These are phyloP conservation scores for Yponomeuta evonymella DNA, from an alignment of 2,888 invertebrate species.

Conservation along the genomic window DNA sequence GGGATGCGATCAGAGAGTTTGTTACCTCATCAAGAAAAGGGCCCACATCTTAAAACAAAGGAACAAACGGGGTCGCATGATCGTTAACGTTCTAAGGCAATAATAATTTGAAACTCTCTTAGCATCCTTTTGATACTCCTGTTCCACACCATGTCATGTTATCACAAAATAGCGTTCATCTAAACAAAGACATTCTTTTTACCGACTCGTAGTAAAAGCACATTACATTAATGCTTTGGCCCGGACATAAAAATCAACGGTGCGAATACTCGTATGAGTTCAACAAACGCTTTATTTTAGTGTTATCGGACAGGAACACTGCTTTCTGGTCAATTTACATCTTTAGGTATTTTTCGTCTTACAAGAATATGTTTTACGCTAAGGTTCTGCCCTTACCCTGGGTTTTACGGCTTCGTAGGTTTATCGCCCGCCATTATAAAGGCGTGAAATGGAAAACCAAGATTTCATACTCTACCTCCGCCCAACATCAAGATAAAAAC, in stretches of 20 bases:
- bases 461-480: background rate
- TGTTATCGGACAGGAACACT: conserved; percentile 50
- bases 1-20: background rate
- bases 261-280: conserved; percentile 45
- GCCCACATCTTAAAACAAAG: background rate
- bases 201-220: background rate
- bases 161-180: background rate
- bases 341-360: background rate
- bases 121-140: too few relatives aligned
- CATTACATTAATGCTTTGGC: conserved; percentile 45
- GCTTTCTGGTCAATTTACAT: conserved; percentile 33
- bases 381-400: background rate
- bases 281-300: conserved; percentile 58
- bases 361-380: background rate
- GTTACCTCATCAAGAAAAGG: background rate
- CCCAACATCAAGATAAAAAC: conserved; percentile 9
- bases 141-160: background rate
- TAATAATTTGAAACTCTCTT: too few relatives aligned
- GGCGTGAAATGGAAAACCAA: background rate
- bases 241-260: conserved; percentile 60
- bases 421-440: background rate
- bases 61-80: background rate
- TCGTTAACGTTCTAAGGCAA: too few relatives aligned
- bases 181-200: background rate
- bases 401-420: background rate